Base-by-base conservation (phyloP, 1,140 invertebrate genomes). In the Monochamus saltuarius region DNA sequence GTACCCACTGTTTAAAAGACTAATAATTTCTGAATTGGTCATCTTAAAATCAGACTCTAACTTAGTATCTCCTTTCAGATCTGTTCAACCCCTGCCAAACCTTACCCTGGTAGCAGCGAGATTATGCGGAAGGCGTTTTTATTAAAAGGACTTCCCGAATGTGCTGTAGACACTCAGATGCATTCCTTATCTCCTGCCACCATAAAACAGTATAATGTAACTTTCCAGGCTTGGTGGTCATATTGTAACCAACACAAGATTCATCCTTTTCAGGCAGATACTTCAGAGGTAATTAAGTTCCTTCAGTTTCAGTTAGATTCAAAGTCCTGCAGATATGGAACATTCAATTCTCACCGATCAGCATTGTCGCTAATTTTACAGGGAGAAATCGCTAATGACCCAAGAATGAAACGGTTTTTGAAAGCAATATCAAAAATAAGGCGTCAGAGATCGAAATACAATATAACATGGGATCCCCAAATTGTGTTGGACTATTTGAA, bases 151-250 rank as follows among this genome's bases (percentile, higher is more conserved):
- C 14, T 65, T 16, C 62, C 68, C 37, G 8, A 47, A 42, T 39
- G 62, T 19, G 17, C 66, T 19, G 43, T 64, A 2, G 57, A 70
- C 4, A 45, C 71, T 7, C 54, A 63, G 42, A 3, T 68, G 8
- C 58, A 59, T 0, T 73, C 70, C 0, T 36, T 73, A 4, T 46
- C 69, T 10, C 22, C 62, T 8, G 65, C 63, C 10, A 71, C 73
- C 36, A 68, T 7, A 70, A 69, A 45, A n/a, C 71, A 75, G 61
- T 76, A 76, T 53, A 52, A 70, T 36, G 29, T 35, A 10, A 14
- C 35, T 10, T 54, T 52, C 8, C 29, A 40, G 13, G n/a, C 22
- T 13, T 59, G 61, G 61, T 62, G 60, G 55, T 8, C 19, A 7
- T 62, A 58, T 36, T 62, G 55, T 51, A 3, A 3, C 2, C 2